Evolutionary conservation across 2,888 invertebrate genomes (phyloP), one percentile per base, ranked within the genome.

Genomic region (Graphium colonna): DNA sequence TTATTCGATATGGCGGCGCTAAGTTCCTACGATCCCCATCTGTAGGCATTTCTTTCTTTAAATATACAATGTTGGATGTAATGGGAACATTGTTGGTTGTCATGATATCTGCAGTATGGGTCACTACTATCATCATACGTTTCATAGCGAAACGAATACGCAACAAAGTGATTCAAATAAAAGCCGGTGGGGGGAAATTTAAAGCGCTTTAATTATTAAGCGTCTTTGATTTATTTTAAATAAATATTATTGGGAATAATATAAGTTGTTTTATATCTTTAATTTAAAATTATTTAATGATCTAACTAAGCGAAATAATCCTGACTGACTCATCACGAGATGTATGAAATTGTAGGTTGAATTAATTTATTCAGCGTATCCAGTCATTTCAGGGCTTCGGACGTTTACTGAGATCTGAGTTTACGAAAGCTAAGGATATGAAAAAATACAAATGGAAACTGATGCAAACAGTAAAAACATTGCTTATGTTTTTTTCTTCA

Each of bases 31-130:
- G 84, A 9, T 84, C 90, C 7, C 75, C 89, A 10, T 75, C 73
- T 1, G 77, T 82, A 4, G 85, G 84, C 13, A 56, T 79, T 8
- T 71, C 80, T 5, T 77, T 77, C 58, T 64, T 75, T 51, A 74
- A 80, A 62, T 88, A 88, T 58, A 83, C 80, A 49, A 63, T 87
- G 64, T 46, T 91, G 43, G 89, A 91, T 58, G 48, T 82, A 3
- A 13, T 77, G 1, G 58, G 60, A 33, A 64, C 76, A 42, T 21
- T 80, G 1, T 10, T 75, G 3, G 28, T 62, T n/a, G 51, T 57
- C 5, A 36, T 60, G 39, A 49, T 64, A 13, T 4, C 69, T 5
- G 16, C 58, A 1, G 18, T 79, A 1, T 71, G 61, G 46, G 31
- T 73, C 1, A 52, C 64, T 1, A 75, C 61, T 46, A 18, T 68